Evolutionary conservation across 2,888 invertebrate genomes (phyloP).

Genomic region (Rosalia funebris): DNA sequence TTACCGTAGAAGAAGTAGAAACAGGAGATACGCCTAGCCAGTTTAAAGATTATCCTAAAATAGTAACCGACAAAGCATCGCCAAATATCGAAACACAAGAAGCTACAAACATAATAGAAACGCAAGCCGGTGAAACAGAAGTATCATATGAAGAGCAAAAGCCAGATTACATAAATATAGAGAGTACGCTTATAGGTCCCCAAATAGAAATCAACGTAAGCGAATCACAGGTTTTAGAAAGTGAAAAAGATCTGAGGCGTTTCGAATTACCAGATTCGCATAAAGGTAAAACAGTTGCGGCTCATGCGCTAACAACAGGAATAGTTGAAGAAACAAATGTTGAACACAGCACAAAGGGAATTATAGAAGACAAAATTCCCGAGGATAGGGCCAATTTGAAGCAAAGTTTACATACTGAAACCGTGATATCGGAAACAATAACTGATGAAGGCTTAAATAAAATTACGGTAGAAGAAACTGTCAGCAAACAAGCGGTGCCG

Average conservation of each 20-base stretch:
- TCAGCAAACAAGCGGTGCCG: constrained; percentile 58
- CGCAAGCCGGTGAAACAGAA: constrained; percentile 75
- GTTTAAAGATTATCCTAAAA: constrained; percentile 68
- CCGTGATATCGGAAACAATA: constrained; percentile 65
- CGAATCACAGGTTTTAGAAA: constrained; percentile 73
- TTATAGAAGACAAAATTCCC: constrained; percentile 48
- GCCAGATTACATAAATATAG: constrained; percentile 58
- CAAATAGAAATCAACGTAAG: constrained; percentile 72
- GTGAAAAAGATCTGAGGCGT: constrained; percentile 69
- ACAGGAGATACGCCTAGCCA: constrained; percentile 68
- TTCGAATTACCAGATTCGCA: constrained; percentile 68
- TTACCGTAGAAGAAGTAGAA: constrained; percentile 70
- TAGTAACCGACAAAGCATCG: constrained; percentile 66
- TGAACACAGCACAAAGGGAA: constrained; percentile 59
- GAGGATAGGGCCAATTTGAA: constrained; percentile 61
- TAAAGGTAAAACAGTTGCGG: constrained; percentile 65
- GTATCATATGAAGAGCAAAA: constrained; percentile 57
- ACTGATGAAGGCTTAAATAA: constrained; percentile 65
- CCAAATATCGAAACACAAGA: constrained; percentile 70
- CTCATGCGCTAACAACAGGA: constrained; percentile 67
- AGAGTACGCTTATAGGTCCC: constrained; percentile 66
- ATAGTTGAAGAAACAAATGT: constrained; percentile 64
- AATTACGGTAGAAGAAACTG: constrained; percentile 27
- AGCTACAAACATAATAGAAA: constrained; percentile 72
- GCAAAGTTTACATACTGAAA: constrained; percentile 65